Percentiles rank a stretch among this genome's conserved stretches.
Evolutionary conservation across 1,140 invertebrate genomes (phyloP).

Genomic region (Nephotettix cincticeps): DNA sequence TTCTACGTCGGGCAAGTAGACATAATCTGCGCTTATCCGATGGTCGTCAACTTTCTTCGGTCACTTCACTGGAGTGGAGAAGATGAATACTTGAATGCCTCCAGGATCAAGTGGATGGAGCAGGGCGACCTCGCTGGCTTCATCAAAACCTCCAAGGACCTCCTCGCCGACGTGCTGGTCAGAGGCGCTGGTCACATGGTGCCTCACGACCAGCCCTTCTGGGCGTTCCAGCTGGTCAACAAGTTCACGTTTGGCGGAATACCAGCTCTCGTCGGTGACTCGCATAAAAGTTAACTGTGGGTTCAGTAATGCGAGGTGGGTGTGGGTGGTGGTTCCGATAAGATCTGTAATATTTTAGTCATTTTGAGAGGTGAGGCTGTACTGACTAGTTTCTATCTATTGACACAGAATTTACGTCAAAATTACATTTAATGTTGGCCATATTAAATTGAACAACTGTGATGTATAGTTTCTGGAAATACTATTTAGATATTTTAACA

Average conservation of each 20-base stretch:
- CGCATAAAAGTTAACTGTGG: no score
- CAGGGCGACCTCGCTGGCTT: slow-evolving; percentile 57
- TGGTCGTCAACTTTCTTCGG: slow-evolving; percentile 69
- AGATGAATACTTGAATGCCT: slow-evolving; percentile 45
- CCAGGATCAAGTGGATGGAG: slow-evolving; percentile 49
- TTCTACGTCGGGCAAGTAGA: slow-evolving; percentile 83
- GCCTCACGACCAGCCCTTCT: slow-evolving; percentile 60
- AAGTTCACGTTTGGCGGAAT: neutral
- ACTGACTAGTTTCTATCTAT: no score
- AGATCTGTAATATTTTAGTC: no score
- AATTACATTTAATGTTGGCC: no score
- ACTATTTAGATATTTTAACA: no score
- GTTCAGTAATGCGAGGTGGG: no score
- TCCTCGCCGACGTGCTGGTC: slow-evolving; percentile 64
- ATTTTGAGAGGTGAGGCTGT: no score
- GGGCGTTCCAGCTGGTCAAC: slow-evolving; percentile 54
- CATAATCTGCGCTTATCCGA: slow-evolving; percentile 77
- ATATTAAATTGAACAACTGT: no score
- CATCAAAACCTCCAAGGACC: slow-evolving; percentile 56
- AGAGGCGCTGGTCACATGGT: slow-evolving; percentile 66
- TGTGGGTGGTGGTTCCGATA: no score
- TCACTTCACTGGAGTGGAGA: slow-evolving; percentile 49
- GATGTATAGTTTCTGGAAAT: no score
- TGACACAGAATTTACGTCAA: no score
- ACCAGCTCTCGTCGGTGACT: neutral